Evolutionary conservation across 2,888 invertebrate species (phyloP).

Genomic region (Tetrapedia diversipes): DNA sequence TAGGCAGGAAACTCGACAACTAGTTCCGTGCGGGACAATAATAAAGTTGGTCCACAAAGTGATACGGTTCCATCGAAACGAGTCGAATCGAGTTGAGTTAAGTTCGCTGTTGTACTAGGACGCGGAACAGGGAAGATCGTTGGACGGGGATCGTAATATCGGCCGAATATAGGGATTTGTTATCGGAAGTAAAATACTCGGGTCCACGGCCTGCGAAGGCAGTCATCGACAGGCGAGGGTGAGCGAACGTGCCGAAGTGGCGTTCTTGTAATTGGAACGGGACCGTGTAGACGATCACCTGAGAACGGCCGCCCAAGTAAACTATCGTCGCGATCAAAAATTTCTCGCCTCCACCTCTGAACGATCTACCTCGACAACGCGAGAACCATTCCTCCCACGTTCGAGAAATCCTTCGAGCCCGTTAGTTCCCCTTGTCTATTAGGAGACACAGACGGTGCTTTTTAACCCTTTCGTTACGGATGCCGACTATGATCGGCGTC

Average conservation of each 20-base stretch:
- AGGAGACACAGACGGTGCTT: no score
- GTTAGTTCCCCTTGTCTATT: not conserved
- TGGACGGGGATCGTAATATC: not conserved
- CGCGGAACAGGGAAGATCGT: not conserved
- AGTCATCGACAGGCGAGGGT: conserved; percentile 37
- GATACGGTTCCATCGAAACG: no score
- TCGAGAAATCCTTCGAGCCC: no score
- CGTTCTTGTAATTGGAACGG: conserved; percentile 57
- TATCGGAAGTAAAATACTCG: conserved; percentile 20
- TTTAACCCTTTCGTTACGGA: no score
- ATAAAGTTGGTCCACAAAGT: no score
- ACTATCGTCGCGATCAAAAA: conserved; percentile 26
- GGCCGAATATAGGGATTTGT: not conserved
- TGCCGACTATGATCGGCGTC: no score
- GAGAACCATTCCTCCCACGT: no score
- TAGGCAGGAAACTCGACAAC: no score
- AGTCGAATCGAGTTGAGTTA: no score
- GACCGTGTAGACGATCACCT: conserved; percentile 45
- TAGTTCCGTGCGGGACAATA: no score
- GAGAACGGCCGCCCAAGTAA: conserved; percentile 17
- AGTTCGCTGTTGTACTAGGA: no score
- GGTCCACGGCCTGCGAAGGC: conserved; percentile 7
- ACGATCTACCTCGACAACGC: no score
- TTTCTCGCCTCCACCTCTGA: not conserved
- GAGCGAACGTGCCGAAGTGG: conserved; percentile 62